Evolutionary conservation across 2,113 vertebrate genomes (phyloP).

Genomic region (Melanerpes formicivorus): DNA sequence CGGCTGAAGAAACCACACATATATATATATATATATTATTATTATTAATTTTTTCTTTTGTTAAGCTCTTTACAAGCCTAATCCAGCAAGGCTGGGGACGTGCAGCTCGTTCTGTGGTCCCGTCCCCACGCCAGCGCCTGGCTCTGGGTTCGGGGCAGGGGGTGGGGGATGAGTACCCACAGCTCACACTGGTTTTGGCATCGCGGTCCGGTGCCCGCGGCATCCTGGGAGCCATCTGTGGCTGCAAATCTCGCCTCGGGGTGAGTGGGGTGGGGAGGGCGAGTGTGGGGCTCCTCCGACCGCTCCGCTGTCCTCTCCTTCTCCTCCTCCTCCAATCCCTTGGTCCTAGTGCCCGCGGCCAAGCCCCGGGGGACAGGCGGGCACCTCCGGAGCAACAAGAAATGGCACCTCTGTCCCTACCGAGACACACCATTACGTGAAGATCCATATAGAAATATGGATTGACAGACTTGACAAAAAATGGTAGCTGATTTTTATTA

Average conservation of each 20-base stretch:
- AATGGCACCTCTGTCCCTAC: slow-evolving; percentile 66
- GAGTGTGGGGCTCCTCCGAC: background rate
- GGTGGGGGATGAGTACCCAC: background rate
- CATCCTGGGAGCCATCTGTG: background rate
- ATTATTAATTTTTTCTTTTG: background rate
- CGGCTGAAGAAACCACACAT: slow-evolving; percentile 66
- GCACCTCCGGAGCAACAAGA: slow-evolving; percentile 45
- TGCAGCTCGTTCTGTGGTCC: background rate
- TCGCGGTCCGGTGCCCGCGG: background rate
- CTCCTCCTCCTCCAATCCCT: background rate
- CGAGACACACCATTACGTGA: slow-evolving; percentile 69
- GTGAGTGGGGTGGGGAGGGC: background rate
- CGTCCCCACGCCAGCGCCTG: background rate
- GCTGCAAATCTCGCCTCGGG: background rate
- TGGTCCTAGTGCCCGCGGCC: background rate
- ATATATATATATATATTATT: background rate
- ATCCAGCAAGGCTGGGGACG: background rate
- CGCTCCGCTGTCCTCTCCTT: background rate
- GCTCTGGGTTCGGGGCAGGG: accelerated
- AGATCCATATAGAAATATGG: slow-evolving; percentile 76
- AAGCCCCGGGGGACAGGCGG: slow-evolving; percentile 8
- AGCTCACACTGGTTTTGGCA: background rate
- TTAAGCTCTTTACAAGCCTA: slow-evolving; percentile 68
- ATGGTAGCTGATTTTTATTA: slow-evolving; percentile 79
- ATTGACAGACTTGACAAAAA: slow-evolving; percentile 75